These are phyloP conservation scores for Heliothis virescens DNA, from an alignment of 1,140 invertebrate species.

Conservation along the genomic window DNA sequence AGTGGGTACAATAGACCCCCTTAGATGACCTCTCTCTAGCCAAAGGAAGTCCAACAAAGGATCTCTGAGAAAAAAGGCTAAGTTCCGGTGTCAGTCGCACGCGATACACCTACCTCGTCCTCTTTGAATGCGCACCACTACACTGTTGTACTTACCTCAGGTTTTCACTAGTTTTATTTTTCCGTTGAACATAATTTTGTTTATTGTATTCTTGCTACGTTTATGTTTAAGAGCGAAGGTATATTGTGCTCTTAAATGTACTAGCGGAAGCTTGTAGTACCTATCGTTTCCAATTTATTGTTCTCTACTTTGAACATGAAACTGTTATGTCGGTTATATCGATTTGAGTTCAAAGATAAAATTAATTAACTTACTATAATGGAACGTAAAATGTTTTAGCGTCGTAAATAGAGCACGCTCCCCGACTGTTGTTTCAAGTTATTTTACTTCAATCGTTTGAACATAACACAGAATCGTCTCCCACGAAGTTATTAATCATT, in stretches of 20 bases:
- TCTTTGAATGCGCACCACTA: conserved; percentile 39
- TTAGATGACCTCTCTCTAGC: conserved; percentile 52
- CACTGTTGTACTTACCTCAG: conserved; percentile 27
- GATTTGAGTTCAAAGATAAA: conserved; percentile 20
- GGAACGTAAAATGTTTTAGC: not conserved
- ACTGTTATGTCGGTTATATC: conserved; percentile 8
- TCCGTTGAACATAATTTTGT: conserved; percentile 42
- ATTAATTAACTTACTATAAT: conserved; percentile 5
- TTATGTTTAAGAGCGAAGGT: conserved; percentile 40
- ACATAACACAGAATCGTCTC: not conserved
- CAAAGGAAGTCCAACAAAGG: conserved; percentile 74
- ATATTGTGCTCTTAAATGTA: conserved; percentile 41
- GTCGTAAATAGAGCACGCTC: not conserved
- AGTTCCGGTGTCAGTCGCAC: conserved; percentile 74
- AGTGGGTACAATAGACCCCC: conserved; percentile 64
- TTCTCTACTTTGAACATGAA: too few species aligned
- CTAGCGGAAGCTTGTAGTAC: conserved; percentile 10
- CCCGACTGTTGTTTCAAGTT: not conserved
- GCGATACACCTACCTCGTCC: conserved; percentile 34
- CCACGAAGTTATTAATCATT: conserved; percentile 7
- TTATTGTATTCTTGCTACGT: conserved; percentile 44
- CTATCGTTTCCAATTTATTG: conserved; percentile 2
- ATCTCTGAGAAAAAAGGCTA: conserved; percentile 68
- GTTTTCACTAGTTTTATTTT: conserved; percentile 43
- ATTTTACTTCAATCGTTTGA: not conserved